phyloP scores from a whole-genome alignment of 2,113 vertebrate genomes.

The Antechinus stuartii region DNA sequence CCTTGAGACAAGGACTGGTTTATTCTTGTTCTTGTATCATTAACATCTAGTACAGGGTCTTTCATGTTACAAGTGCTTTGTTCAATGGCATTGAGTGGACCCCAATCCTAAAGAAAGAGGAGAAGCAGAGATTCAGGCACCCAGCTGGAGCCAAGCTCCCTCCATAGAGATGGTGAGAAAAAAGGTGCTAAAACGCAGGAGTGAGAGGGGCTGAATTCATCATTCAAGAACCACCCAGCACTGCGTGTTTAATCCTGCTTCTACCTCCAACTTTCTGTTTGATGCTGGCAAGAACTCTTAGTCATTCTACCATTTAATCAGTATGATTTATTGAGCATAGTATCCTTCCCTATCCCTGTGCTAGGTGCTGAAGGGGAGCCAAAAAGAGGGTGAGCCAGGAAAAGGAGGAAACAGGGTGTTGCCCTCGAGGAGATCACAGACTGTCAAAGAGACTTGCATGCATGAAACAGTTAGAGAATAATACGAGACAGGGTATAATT shows the following conservation, averaged over 20 bases:
- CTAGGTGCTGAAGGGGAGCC: slow-evolving; percentile 1
- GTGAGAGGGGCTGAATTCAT: not conserved
- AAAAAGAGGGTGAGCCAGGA: not conserved
- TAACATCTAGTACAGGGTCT: not conserved
- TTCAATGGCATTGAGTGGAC: not conserved
- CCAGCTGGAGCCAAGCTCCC: not conserved
- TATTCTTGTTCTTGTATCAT: not conserved
- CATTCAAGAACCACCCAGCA: not conserved
- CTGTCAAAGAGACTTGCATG: not conserved
- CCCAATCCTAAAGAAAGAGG: not conserved
- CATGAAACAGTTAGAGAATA: not conserved
- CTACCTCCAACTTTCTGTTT: not conserved
- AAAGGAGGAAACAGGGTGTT: not conserved
- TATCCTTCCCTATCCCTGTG: not conserved
- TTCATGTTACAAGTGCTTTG: not conserved
- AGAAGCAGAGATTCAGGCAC: not conserved
- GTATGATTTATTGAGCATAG: not conserved
- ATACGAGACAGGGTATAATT: not conserved
- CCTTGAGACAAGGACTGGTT: not conserved
- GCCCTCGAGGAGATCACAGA: not conserved
- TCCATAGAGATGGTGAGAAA: not conserved
- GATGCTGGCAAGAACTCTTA: not conserved
- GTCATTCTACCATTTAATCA: not conserved
- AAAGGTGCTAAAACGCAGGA: not conserved
- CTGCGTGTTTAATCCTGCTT: not conserved